Percentiles rank a stretch among this genome's conserved stretches.
Conservation (phyloP, 2,113 vertebrate species). For the Oryctolagus cuniculus region DNA sequence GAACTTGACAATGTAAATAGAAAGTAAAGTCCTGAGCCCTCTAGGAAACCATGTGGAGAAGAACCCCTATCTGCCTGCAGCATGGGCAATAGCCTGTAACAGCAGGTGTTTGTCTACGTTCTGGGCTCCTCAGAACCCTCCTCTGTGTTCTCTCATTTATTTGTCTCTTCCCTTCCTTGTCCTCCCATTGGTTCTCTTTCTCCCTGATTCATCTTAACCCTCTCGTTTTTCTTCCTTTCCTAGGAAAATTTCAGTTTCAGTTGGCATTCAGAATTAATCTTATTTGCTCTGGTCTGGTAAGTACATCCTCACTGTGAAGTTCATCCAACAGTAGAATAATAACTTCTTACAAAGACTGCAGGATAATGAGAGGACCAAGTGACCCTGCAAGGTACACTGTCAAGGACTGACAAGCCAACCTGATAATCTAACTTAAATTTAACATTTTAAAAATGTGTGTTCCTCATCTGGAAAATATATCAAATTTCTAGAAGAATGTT, state of each 20-base stretch:
- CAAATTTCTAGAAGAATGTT: background rate
- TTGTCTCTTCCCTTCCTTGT: background rate
- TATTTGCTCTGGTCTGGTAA: background rate
- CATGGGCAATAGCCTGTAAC: background rate
- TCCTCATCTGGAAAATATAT: conserved; percentile 21
- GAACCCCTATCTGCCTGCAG: background rate
- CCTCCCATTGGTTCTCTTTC: background rate
- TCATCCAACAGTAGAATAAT: background rate
- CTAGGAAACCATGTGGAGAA: background rate
- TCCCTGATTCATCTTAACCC: background rate
- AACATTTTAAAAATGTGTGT: conserved; percentile 31
- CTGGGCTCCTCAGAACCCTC: background rate
- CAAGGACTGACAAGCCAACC: background rate
- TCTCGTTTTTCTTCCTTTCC: background rate
- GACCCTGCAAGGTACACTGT: conserved; percentile 33
- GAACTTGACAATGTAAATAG: background rate
- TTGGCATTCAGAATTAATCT: conserved; percentile 3
- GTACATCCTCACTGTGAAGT: background rate
- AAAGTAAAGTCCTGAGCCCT: conserved; percentile 30
- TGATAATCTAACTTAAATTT: conserved; percentile 23
- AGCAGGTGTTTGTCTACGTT: background rate
- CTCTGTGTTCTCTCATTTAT: background rate
- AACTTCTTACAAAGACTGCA: background rate
- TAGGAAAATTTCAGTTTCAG: background rate
- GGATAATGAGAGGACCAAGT: conserved; percentile 6